phyloP scores from a whole-genome alignment of 2,797 vertebrate species.

The Synanceia verrucosa region DNA sequence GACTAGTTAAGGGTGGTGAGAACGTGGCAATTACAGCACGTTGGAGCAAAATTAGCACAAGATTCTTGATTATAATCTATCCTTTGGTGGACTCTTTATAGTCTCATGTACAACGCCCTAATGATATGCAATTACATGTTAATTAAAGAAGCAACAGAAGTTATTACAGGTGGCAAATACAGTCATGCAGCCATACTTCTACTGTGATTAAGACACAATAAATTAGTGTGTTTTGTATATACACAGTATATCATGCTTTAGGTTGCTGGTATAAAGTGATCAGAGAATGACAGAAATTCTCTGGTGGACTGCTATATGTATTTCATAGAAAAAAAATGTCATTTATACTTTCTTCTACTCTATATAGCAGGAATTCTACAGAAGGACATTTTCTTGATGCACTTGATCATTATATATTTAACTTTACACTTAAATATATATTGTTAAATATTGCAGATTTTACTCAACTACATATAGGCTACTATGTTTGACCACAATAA shows the following conservation, averaged over 20 bases:
- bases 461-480: too few relatives aligned
- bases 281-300: constrained; percentile 5
- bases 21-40: not conserved
- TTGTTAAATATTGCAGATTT: too few relatives aligned
- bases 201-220: not conserved
- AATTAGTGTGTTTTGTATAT: not conserved
- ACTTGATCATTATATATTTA: too few relatives aligned
- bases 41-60: not conserved
- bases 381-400: not conserved
- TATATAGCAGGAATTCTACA: too few relatives aligned
- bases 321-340: constrained; percentile 22
- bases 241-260: not conserved
- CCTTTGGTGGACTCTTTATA: constrained; percentile 12
- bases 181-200: not conserved
- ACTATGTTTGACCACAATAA: not conserved
- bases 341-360: too few relatives aligned
- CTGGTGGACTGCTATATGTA: constrained; percentile 6
- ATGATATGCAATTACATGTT: constrained; percentile 3
- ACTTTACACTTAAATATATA: too few relatives aligned
- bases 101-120: constrained; percentile 7
- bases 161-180: constrained; percentile 15
- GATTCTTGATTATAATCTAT: constrained; percentile 15
- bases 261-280: not conserved
- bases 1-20: constrained; percentile 16
- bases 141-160: constrained; percentile 11